Conservation (phyloP, 2,888 invertebrate species). For the Cylindroiulus punctatus region DNA sequence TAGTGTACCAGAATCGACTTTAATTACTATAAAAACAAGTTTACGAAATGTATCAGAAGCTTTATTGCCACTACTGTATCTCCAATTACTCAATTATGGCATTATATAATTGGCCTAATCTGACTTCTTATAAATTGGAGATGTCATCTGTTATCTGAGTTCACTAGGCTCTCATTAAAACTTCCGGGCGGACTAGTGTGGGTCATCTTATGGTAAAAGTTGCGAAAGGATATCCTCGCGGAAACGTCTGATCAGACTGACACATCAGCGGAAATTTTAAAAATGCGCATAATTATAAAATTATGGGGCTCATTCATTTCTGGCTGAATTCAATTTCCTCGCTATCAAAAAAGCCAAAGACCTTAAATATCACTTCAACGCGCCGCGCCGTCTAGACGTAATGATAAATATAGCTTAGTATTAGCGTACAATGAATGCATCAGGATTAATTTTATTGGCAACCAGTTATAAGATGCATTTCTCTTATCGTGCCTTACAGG, state of each 20-base stretch:
- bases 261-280: constrained; percentile 42
- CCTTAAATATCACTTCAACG: neutral
- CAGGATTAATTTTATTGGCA: constrained; percentile 39
- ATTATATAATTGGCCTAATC: neutral
- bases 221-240: constrained; percentile 45
- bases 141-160: neutral
- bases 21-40: neutral
- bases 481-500: neutral
- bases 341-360: neutral
- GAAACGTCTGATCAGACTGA: constrained; percentile 21
- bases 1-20: neutral
- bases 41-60: neutral
- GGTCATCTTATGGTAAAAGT: neutral
- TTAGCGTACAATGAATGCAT: neutral
- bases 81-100: constrained; percentile 24
- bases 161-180: neutral
- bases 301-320: neutral
- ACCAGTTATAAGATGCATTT: neutral
- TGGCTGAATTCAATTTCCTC: neutral
- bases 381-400: constrained; percentile 11
- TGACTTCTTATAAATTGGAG: constrained; percentile 11
- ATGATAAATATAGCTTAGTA: neutral
- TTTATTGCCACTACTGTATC: neutral
- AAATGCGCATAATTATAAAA: constrained; percentile 30
- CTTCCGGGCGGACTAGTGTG: neutral